Conservation (phyloP, 2,113 vertebrate genomes). For the Ailuropoda melanoleuca region DNA sequence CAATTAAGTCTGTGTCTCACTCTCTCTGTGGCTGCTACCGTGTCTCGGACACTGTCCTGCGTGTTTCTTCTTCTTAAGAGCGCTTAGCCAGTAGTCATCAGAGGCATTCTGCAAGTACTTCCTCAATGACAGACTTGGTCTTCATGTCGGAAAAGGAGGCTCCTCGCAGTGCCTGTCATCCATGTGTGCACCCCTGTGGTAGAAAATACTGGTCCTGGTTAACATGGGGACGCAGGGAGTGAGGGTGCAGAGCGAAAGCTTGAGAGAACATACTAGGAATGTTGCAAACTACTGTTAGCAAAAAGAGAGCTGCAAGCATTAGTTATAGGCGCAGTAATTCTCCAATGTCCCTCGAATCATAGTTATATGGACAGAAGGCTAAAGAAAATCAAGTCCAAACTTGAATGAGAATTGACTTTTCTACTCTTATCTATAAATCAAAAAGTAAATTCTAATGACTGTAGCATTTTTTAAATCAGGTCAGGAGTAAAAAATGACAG, state of each 20-base stretch:
- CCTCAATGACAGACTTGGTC: background rate
- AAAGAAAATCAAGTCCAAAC: background rate
- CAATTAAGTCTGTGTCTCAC: background rate
- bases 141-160: background rate
- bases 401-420: background rate
- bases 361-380: background rate
- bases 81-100: background rate
- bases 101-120: background rate
- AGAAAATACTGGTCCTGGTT: background rate
- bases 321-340: background rate
- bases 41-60: background rate
- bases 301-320: background rate
- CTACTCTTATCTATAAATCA: background rate
- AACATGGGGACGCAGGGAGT: background rate
- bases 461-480: background rate
- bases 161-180: background rate
- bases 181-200: rapidly evolving
- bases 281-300: background rate
- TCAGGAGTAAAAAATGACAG: background rate
- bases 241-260: background rate
- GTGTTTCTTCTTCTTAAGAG: background rate
- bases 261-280: background rate
- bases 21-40: background rate
- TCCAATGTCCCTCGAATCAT: background rate
- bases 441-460: background rate